Evolutionary conservation across 2,797 vertebrate genomes (phyloP), one percentile per base, ranked within the genome.

Genomic region (Hydrolagus colliei): DNA sequence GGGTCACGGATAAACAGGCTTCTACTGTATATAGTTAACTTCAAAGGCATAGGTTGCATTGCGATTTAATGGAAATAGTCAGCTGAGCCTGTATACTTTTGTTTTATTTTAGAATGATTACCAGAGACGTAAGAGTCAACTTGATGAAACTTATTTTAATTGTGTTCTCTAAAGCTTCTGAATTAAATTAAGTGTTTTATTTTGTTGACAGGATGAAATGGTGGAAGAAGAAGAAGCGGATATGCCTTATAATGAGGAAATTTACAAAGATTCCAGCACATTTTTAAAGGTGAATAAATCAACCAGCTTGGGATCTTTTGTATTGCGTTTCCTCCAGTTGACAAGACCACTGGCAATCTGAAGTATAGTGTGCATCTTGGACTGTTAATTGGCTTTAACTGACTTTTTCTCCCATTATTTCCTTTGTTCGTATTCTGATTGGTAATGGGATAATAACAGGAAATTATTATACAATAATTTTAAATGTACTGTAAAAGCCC

Each of bases 181-280:
- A 52, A 52, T 52, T 52, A 2, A 84, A 35, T 20, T 22, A 22
- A 68, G 41, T 6, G 86, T 85, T 68, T 85, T 13, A 88, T 87
- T 89, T 86, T 82, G 87, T 92, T 79, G 89, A 73, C 89, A 99
- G 98, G 97, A 97, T 92, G 96, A 97, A 87, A 90, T 97, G 87
- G 97, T 98, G 89, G 91, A 94, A 88, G 97, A 93, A 85, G 94
- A 93, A 9, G 97, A 98, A 87, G 97, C 97, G 88, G 96, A 93
- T 87, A 92, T 96, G 86, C 97, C 95, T 0, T 99, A 98, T 77
- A 96, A 98, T 88, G 97, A 98, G 88, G 94, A 95, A 88, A 96
- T 98, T 88, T 99, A 99, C 91, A 99, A 99, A 91, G 97, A 99
- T 89, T 99, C 98, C 27, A 99, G 97, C 90, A 99, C 98, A 61